phyloP scores from a whole-genome alignment of 2,797 vertebrate genomes.

The Peromyscus attwateri region DNA sequence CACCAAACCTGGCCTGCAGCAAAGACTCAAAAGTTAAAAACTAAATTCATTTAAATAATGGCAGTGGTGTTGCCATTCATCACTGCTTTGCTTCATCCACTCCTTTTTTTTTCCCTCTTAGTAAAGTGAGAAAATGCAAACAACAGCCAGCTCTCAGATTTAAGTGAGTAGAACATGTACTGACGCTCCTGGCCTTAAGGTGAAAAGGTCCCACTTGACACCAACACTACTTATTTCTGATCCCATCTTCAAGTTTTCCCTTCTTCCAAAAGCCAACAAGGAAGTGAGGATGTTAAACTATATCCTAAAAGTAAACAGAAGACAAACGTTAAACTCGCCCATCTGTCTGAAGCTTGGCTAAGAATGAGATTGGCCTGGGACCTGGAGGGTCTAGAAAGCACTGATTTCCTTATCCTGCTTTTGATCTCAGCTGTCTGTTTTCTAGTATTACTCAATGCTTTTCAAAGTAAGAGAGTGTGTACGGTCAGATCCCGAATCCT shows the following conservation, averaged over 20 bases:
- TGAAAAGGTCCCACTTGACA: slow-evolving; percentile 6
- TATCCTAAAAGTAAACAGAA: not conserved
- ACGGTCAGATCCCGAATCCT: not conserved
- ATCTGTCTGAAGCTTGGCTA: not conserved
- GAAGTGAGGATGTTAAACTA: not conserved
- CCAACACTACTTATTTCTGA: not conserved
- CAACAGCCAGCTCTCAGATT: slow-evolving; percentile 4
- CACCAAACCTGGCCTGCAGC: not conserved
- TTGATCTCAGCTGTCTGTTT: not conserved
- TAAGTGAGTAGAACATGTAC: not conserved
- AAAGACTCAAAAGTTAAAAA: not conserved
- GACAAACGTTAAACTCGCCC: not conserved
- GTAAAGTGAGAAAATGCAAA: slow-evolving; percentile 21
- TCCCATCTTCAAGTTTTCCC: not conserved
- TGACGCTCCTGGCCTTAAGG: not conserved
- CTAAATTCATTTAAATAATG: not conserved
- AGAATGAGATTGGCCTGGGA: not conserved
- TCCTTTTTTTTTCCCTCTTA: not conserved
- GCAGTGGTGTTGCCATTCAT: not conserved
- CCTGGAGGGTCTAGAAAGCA: not conserved
- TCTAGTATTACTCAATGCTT: not conserved
- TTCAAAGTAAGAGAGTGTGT: not conserved
- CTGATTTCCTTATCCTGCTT: not conserved
- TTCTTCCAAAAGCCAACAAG: not conserved
- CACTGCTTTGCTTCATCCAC: not conserved